Evolutionary conservation across 1,140 invertebrate species (phyloP).

Genomic region (Archivesica marissinica): DNA sequence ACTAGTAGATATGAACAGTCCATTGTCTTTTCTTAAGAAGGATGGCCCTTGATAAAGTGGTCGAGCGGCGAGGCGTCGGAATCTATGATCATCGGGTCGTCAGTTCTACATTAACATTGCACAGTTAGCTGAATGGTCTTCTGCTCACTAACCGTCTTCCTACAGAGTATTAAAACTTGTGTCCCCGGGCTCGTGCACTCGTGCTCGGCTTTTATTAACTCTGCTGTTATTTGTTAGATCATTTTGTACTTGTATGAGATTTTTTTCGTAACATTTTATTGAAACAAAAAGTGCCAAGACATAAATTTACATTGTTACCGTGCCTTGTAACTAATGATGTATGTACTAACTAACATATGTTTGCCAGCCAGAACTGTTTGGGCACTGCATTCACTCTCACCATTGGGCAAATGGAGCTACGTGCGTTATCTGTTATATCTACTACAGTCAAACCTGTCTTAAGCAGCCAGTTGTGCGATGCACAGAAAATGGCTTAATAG

Average conservation of each 20-base stretch:
- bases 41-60: slow-evolving; percentile 24
- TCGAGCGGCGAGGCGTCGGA: slow-evolving; percentile 16
- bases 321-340: slow-evolving; percentile 48
- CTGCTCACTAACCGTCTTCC: slow-evolving; percentile 58
- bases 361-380: not conserved
- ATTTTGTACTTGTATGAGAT: slow-evolving; percentile 48
- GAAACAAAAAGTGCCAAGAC: slow-evolving; percentile 54
- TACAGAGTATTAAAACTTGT: slow-evolving; percentile 43
- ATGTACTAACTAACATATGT: slow-evolving; percentile 37
- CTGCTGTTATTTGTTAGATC: slow-evolving; percentile 17
- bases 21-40: slow-evolving; percentile 61
- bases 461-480: too few species aligned
- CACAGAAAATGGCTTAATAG: too few species aligned
- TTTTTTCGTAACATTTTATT: slow-evolving; percentile 21
- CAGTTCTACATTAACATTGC: slow-evolving; percentile 42
- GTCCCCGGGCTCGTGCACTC: not conserved
- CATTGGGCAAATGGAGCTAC: not conserved
- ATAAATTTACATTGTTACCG: slow-evolving; percentile 46
- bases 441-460: too few species aligned
- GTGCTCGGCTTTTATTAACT: slow-evolving; percentile 38
- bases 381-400: slow-evolving; percentile 31
- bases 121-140: slow-evolving; percentile 34
- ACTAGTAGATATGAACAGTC: slow-evolving; percentile 62
- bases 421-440: not conserved
- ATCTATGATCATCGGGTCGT: slow-evolving; percentile 29